Base-by-base conservation (phyloP, 2,113 vertebrate species). In the Octodon degus region DNA sequence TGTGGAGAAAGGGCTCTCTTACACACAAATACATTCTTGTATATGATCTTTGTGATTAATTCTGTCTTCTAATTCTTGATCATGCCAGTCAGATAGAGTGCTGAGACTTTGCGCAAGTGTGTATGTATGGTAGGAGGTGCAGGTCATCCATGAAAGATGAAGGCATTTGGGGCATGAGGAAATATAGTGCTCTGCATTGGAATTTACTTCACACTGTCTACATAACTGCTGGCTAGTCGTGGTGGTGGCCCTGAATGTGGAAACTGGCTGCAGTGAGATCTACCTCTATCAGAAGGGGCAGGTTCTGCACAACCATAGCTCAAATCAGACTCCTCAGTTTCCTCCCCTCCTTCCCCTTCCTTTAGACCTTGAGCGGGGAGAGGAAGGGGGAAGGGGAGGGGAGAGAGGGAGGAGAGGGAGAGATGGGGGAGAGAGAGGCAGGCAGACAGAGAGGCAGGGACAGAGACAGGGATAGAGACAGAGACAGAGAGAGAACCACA, bases 181-280 rank as follows among this genome's bases (percentile, higher is more conserved):
- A 77, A 10, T 17, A 37, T 22, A 27, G 16, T 7, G 19, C 13
- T 60, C 22, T 55, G 47, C 43, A 9, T 32, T 65, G 55, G 47
- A 72, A 70, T 11, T 32, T 53, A 32, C 68, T 19, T 24, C 34
- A 86, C 60, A 43, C 2, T 65, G 27, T 32, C 65, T 63, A 20
- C 14, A 25, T 24, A 53, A 50, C 12, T 5, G 37, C 22, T 60
- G 85, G 62, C 68, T 68, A 43, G 65, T 37, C 5, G 14, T 2
- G 27, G 27, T 65, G 30, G 43, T 47, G 27, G 1, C 2, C 32
- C 37, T 77, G 5, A 2, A 8, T 0, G 0, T n/a, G 17, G 81
- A 88, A 76, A 63, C 37, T 14, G 30, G 19, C n/a, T 68, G 2
- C 17, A 60, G 17, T 88, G 72, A 65, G 20, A 58, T 34, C 47